phyloP scores from a whole-genome alignment of 2,888 invertebrate genomes.

The Cyclophora punctaria region DNA sequence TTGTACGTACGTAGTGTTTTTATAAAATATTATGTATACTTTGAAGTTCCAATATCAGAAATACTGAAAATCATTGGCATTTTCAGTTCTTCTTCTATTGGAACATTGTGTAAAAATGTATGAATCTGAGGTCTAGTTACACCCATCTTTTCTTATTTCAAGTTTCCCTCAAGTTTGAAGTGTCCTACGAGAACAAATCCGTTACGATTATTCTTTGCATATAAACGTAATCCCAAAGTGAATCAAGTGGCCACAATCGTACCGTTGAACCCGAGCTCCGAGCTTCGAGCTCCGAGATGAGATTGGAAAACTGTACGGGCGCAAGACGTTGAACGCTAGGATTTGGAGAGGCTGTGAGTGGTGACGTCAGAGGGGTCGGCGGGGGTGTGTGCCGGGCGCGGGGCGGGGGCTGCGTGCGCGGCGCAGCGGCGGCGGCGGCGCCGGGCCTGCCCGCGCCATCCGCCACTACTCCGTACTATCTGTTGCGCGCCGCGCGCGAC shows the following conservation, averaged over 20 bases:
- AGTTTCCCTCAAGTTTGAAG: slow-evolving; percentile 14
- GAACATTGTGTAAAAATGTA: too few relatives aligned
- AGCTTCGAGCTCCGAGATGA: slow-evolving; percentile 10
- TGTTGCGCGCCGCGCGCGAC: slow-evolving; percentile 66
- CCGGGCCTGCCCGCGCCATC: slow-evolving; percentile 23
- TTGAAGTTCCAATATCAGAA: too few relatives aligned
- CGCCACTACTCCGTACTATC: slow-evolving; percentile 48
- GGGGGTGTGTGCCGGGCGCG: slow-evolving; percentile 20
- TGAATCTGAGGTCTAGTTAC: too few relatives aligned
- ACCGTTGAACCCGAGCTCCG: slow-evolving; percentile 22
- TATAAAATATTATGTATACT: too few relatives aligned
- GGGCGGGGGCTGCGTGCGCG: slow-evolving; percentile 45
- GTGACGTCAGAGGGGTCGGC: slow-evolving; percentile 60
- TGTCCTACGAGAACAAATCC: slow-evolving; percentile 12
- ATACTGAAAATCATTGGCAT: too few relatives aligned
- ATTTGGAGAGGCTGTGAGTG: slow-evolving; percentile 52
- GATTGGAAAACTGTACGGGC: slow-evolving; percentile 34
- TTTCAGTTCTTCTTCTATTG: too few relatives aligned
- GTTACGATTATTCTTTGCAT: slow-evolving; percentile 19
- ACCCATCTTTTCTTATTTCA: not conserved
- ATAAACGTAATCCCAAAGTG: slow-evolving; percentile 19
- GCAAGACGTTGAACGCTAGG: slow-evolving; percentile 48
- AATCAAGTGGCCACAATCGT: slow-evolving; percentile 20
- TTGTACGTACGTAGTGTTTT: too few relatives aligned
- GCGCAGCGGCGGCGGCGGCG: slow-evolving; percentile 32